A percentile compares a stretch with the other conserved stretches of the same genome.
Conservation (phyloP, 1,140 invertebrate species). For the Scylla paramamosain region DNA sequence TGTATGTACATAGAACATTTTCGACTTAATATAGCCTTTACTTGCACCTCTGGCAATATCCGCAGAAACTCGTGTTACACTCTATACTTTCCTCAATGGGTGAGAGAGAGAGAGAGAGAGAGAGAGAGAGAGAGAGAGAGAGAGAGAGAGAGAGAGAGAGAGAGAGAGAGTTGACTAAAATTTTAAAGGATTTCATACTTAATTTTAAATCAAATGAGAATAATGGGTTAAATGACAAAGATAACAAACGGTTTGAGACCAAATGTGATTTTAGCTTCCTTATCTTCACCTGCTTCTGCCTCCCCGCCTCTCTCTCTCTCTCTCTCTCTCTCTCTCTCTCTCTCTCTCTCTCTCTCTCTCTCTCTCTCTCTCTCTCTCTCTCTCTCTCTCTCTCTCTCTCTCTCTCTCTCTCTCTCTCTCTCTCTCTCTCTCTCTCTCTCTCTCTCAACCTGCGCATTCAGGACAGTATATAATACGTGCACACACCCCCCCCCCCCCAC, state of each 20-base stretch:
- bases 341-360: conserved; percentile 12
- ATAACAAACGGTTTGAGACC: too few relatives aligned
- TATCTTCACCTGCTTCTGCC: background rate
- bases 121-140: background rate
- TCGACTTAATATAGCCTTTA: too few relatives aligned
- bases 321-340: conserved; percentile 12
- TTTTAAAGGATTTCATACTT: background rate
- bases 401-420: too few relatives aligned
- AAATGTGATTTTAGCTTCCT: too few relatives aligned
- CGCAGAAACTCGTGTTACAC: too few relatives aligned
- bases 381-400: background rate
- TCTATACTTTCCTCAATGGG: background rate
- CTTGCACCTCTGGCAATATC: too few relatives aligned
- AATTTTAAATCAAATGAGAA: background rate
- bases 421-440: background rate
- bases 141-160: too few relatives aligned
- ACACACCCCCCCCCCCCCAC: too few relatives aligned
- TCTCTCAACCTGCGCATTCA: background rate
- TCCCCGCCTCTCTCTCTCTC: background rate
- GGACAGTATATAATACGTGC: too few relatives aligned
- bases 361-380: background rate
- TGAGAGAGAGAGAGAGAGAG: background rate
- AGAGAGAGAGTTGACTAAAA: too few relatives aligned
- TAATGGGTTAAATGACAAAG: too few relatives aligned
- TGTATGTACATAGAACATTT: too few relatives aligned